Evolutionary conservation across 1,140 invertebrate genomes (phyloP).

Genomic region (Mycetomoellerius zeteki): DNA sequence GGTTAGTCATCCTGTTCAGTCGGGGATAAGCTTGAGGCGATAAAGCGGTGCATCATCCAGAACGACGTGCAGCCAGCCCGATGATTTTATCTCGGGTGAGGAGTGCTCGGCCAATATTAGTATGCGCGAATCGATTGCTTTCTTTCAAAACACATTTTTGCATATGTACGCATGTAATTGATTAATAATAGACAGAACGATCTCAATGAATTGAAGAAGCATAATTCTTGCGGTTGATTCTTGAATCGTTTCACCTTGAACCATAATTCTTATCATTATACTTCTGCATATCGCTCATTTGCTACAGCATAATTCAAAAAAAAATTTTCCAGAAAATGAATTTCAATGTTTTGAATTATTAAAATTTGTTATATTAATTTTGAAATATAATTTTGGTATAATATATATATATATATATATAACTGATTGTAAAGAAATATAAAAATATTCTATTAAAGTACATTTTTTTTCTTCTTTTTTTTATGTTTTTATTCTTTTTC

Average conservation of each 20-base stretch:
- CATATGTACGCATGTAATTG: neutral
- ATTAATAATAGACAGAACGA: neutral
- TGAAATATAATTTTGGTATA: too few relatives aligned
- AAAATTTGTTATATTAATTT: too few relatives aligned
- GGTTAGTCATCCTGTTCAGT: constrained; percentile 77
- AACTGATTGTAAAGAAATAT: too few relatives aligned
- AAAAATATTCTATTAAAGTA: too few relatives aligned
- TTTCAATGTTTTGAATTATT: too few relatives aligned
- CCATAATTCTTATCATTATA: neutral
- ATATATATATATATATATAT: too few relatives aligned
- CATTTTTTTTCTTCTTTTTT: too few relatives aligned
- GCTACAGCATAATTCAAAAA: too few relatives aligned
- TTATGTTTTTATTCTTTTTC: too few relatives aligned
- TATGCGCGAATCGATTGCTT: neutral
- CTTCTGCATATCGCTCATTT: neutral
- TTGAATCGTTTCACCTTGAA: neutral
- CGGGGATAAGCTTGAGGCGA: constrained; percentile 24
- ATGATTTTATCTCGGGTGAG: constrained; percentile 19
- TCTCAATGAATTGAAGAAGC: neutral
- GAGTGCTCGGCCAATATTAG: neutral
- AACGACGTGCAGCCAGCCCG: neutral
- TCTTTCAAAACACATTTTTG: neutral
- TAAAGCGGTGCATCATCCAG: constrained; percentile 9
- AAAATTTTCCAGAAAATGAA: too few relatives aligned
- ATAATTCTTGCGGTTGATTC: neutral